Evolutionary conservation across 2,113 vertebrate species (phyloP).

Genomic region (Micronycteris hirsuta): DNA sequence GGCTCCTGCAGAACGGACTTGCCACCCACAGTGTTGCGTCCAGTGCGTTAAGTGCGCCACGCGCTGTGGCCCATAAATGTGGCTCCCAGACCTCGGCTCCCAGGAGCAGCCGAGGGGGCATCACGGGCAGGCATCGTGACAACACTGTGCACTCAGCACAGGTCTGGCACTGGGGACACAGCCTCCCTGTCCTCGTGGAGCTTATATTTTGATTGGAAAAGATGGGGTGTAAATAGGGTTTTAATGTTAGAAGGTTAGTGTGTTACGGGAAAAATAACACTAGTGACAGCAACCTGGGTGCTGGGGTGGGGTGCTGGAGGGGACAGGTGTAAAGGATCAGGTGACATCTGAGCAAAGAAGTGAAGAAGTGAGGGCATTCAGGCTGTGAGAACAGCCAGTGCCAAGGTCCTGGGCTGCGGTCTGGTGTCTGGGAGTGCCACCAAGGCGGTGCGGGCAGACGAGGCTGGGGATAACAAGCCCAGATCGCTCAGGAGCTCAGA

Average conservation of each 20-base stretch:
- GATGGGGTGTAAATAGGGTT: neutral
- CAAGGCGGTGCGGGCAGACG: too few relatives aligned
- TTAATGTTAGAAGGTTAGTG: neutral
- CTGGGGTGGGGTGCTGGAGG: fast-evolving
- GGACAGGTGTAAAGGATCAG: neutral
- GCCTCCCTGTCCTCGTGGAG: fast-evolving
- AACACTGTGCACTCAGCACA: neutral
- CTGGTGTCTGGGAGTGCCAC: neutral
- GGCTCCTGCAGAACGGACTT: neutral
- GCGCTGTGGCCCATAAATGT: neutral
- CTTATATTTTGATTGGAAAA: neutral
- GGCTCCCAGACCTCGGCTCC: neutral
- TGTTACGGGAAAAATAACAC: neutral
- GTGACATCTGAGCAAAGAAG: neutral
- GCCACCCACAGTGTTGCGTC: fast-evolving
- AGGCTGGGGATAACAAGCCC: neutral
- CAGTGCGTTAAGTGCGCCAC: fast-evolving
- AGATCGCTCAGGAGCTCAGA: neutral
- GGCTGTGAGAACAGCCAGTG: neutral
- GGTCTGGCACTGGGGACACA: neutral
- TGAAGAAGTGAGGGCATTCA: neutral
- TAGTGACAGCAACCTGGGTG: neutral
- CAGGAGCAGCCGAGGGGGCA: neutral
- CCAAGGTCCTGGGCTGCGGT: neutral
- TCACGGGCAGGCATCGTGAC: neutral